Evolutionary conservation across 2,113 vertebrate species (phyloP).

Genomic region (Propithecus coquereli): DNA sequence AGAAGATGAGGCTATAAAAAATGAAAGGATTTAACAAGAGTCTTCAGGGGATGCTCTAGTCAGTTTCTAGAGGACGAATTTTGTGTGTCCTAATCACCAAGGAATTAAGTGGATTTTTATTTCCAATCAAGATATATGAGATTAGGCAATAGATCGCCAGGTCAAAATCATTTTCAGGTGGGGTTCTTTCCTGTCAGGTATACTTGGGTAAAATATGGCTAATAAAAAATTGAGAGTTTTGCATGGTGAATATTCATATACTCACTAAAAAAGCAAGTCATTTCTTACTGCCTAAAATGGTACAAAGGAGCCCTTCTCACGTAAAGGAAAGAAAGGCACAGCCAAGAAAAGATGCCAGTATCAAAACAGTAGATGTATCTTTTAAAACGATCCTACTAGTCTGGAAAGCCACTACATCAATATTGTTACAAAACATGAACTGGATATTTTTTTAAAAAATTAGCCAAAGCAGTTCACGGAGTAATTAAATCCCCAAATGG

Average conservation of each 20-base stretch:
- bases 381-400: not conserved
- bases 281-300: not conserved
- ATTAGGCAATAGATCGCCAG: not conserved
- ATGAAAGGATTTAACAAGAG: not conserved
- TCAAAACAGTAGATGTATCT: not conserved
- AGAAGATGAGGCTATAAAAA: not conserved
- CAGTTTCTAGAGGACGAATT: not conserved
- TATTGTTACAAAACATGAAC: not conserved
- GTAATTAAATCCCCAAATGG: not conserved
- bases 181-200: not conserved
- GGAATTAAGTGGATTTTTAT: not conserved
- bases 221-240: conserved; percentile 69
- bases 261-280: conserved; percentile 70
- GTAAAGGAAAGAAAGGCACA: not conserved
- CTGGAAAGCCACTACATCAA: not conserved
- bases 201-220: conserved; percentile 66
- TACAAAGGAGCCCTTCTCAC: not conserved
- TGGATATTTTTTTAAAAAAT: not conserved
- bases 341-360: not conserved
- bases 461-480: not conserved
- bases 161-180: not conserved
- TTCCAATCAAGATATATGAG: not conserved
- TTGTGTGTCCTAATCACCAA: not conserved
- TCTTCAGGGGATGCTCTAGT: not conserved
- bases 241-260: conserved; percentile 71